Conservation (phyloP, 2,113 vertebrate species). For the Rhynchopsitta pachyrhyncha region DNA sequence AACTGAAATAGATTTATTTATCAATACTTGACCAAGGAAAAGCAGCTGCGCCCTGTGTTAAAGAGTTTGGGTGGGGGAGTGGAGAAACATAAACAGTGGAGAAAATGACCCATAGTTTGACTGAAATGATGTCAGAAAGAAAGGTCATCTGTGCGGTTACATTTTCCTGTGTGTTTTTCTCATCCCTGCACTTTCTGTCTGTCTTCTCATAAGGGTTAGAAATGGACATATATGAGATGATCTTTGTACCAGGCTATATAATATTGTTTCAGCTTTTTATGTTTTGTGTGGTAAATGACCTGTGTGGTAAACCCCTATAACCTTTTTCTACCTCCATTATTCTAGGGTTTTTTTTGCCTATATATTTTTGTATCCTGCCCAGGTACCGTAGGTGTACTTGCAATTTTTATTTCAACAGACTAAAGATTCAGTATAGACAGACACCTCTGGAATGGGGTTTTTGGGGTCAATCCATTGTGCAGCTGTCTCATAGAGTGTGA, state of each 20-base stretch:
- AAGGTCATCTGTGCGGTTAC: neutral
- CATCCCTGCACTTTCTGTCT: neutral
- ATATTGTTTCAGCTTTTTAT: neutral
- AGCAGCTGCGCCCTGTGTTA: neutral
- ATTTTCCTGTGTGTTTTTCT: neutral
- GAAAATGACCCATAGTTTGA: neutral
- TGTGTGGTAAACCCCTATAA: neutral
- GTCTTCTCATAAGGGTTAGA: neutral
- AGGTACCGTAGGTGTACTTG: neutral
- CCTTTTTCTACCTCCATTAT: neutral
- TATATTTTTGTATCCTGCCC: neutral
- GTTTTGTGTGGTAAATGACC: neutral
- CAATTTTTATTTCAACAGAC: neutral
- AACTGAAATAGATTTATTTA: neutral
- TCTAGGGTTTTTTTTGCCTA: neutral
- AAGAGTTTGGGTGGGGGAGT: neutral
- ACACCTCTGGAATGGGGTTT: neutral
- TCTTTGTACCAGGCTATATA: too few relatives aligned
- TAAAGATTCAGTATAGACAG: neutral
- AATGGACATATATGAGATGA: neutral
- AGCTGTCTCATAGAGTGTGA: neutral
- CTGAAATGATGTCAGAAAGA: neutral
- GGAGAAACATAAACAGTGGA: neutral
- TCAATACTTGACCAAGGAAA: neutral
- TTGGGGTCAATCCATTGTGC: neutral